These are phyloP conservation scores for Phenacoccus solenopsis DNA, from an alignment of 1,140 invertebrate species.

Conservation along the genomic window DNA sequence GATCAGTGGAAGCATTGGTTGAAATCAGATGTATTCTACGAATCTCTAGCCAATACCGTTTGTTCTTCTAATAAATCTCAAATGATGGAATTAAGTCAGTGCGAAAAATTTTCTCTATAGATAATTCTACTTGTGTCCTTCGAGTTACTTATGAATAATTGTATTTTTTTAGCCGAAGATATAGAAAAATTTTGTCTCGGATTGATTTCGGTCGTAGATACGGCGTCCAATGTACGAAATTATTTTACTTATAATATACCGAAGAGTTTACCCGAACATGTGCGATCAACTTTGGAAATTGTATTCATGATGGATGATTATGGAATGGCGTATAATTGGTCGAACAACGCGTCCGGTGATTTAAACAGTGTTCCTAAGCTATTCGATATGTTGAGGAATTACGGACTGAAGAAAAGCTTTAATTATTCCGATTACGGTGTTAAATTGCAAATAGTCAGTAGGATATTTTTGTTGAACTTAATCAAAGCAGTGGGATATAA, in stretches of 20 bases:
- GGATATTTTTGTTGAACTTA: background rate
- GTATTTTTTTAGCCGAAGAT: background rate
- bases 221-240: background rate
- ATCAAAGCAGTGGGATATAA: background rate
- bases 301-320: conserved; percentile 6
- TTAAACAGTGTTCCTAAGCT: background rate
- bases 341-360: background rate
- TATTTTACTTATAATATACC: background rate
- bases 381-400: conserved; percentile 5
- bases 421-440: conserved; percentile 2
- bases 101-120: background rate
- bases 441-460: conserved; percentile 8
- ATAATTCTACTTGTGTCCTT: no score
- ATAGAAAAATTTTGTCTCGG: background rate
- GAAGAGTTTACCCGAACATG: background rate
- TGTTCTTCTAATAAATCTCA: background rate
- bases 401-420: background rate
- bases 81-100: background rate
- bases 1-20: background rate
- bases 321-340: background rate
- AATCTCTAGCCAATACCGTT: background rate
- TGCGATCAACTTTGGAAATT: background rate
- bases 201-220: background rate
- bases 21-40: background rate
- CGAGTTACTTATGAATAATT: no score